Conservation (phyloP, 2,797 vertebrate genomes). For the Halcyon chelicuti region DNA sequence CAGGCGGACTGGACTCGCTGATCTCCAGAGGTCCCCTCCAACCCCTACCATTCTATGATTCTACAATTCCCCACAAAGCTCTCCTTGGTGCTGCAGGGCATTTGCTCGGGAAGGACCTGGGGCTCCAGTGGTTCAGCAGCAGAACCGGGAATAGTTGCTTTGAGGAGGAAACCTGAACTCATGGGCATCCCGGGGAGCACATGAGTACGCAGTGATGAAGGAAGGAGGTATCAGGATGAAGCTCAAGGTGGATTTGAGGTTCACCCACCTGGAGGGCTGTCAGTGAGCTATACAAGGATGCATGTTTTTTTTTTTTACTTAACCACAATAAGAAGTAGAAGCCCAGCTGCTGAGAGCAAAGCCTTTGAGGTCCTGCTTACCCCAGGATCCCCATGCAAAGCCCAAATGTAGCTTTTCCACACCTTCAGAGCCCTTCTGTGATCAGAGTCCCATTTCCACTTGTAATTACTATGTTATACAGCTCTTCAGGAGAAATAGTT, state of each 20-base stretch:
- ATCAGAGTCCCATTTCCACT: constrained; percentile 18
- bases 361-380: constrained; percentile 49
- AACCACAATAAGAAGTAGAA: constrained; percentile 67
- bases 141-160: not conserved
- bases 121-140: not conserved
- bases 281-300: not conserved
- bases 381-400: not conserved
- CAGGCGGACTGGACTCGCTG: too few species aligned
- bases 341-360: constrained; percentile 4
- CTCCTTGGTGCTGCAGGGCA: not conserved
- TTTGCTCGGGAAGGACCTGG: not conserved
- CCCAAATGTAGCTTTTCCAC: constrained; percentile 35
- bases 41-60: too few species aligned
- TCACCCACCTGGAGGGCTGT: not conserved
- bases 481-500: constrained; percentile 41
- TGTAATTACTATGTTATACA: constrained; percentile 15
- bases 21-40: too few species aligned
- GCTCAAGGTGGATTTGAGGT: not conserved
- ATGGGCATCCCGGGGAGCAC: not conserved
- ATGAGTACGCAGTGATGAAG: not conserved
- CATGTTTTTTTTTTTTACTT: constrained; percentile 11
- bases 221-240: constrained; percentile 12
- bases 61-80: not conserved
- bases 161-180: not conserved
- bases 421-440: constrained; percentile 36